Evolutionary conservation across 2,113 vertebrate genomes (phyloP).

Genomic region (Phodopus roborovskii): DNA sequence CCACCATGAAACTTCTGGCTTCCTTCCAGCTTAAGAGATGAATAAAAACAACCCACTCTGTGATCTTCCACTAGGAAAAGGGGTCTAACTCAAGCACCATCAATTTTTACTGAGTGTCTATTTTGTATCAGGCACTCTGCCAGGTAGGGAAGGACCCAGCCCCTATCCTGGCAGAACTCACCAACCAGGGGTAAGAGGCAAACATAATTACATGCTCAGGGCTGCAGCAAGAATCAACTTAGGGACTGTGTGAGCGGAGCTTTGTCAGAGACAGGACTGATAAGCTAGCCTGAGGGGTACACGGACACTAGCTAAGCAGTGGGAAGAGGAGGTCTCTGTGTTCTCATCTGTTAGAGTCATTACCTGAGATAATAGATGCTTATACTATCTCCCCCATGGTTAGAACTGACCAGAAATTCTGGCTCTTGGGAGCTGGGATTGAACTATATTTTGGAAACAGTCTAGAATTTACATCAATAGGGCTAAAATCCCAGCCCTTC

Average conservation of each 20-base stretch:
- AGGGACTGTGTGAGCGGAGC: not conserved
- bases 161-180: not conserved
- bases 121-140: constrained; percentile 23
- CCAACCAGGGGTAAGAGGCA: not conserved
- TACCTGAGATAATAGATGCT: not conserved
- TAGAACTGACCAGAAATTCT: not conserved
- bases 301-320: not conserved
- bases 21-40: not conserved
- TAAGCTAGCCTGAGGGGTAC: not conserved
- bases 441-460: constrained; percentile 12
- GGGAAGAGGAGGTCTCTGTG: not conserved
- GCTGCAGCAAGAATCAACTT: not conserved
- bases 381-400: not conserved
- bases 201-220: not conserved
- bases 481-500: not conserved
- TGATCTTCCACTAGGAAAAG: not conserved
- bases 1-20: not conserved
- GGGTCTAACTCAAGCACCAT: constrained; percentile 26
- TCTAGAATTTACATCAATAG: not conserved
- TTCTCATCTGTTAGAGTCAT: not conserved
- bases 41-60: not conserved
- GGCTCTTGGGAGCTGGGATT: not conserved
- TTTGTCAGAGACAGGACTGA: not conserved
- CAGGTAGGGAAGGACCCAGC: not conserved
- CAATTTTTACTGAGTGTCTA: constrained; percentile 30